A percentile compares a stretch with the other conserved stretches of the same genome.
phyloP scores from a whole-genome alignment of 2,113 vertebrate species.

The Neomonachus schauinslandi region DNA sequence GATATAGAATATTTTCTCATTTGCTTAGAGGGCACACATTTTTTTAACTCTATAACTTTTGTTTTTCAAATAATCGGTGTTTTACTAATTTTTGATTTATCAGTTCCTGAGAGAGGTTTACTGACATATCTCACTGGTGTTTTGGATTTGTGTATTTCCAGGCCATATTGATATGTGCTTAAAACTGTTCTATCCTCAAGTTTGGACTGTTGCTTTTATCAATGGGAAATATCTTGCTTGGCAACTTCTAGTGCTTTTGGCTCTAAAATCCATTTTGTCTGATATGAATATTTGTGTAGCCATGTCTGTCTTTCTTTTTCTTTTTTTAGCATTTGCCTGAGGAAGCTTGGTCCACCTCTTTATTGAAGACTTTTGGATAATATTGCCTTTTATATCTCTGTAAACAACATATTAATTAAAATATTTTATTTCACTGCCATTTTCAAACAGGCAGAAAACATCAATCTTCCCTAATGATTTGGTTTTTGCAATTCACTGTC shows the following conservation, averaged over 20 bases:
- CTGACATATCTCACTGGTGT: neutral
- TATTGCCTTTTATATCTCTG: neutral
- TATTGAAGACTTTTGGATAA: neutral
- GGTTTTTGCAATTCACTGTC: neutral
- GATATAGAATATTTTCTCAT: neutral
- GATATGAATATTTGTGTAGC: neutral
- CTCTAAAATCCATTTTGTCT: neutral
- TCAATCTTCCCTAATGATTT: neutral
- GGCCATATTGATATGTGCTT: neutral
- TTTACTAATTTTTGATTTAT: neutral
- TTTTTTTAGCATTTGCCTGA: neutral
- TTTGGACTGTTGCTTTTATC: neutral
- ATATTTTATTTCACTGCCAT: neutral
- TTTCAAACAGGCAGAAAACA: neutral
- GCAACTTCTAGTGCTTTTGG: neutral
- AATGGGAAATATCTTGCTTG: neutral
- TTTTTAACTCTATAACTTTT: neutral
- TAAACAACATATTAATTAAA: neutral
- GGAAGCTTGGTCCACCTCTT: neutral
- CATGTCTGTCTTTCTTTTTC: neutral
- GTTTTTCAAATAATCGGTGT: neutral
- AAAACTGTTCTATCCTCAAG: neutral
- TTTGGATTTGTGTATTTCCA: constrained; percentile 10
- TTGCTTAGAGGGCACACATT: neutral
- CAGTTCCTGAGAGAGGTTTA: neutral